These are phyloP conservation scores for Phalanger gymnotis DNA, from an alignment of 2,797 vertebrate species.

Conservation along the genomic window DNA sequence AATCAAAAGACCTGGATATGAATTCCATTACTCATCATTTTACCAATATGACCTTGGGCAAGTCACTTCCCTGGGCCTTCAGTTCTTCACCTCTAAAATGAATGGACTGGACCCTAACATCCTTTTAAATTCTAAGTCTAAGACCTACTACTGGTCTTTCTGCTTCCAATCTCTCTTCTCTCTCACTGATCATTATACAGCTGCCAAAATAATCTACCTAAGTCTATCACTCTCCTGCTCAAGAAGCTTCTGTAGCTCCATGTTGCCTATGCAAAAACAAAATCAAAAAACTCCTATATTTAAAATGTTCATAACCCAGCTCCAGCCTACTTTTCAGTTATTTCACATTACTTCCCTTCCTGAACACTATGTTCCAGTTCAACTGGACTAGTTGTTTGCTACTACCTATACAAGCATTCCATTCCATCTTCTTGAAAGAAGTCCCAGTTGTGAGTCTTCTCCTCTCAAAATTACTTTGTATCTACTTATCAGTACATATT, in stretches of 20 bases:
- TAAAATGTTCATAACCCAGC: not conserved
- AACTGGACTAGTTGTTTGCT: not conserved
- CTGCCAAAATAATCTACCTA: not conserved
- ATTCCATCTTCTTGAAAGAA: not conserved
- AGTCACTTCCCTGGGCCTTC: not conserved
- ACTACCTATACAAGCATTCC: not conserved
- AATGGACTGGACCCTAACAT: not conserved
- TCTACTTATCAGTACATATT: not conserved
- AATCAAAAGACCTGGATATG: not conserved
- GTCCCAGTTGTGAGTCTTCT: not conserved
- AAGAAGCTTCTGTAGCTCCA: not conserved
- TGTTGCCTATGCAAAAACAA: not conserved
- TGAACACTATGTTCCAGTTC: not conserved
- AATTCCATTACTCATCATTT: not conserved
- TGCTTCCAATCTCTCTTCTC: not conserved
- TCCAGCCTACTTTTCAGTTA: not conserved
- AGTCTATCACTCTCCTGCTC: not conserved
- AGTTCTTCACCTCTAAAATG: not conserved
- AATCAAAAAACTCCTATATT: not conserved
- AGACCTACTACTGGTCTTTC: not conserved
- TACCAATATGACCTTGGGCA: not conserved
- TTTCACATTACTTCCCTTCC: not conserved
- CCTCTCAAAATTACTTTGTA: not conserved
- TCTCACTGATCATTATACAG: not conserved
- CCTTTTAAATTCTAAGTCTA: not conserved